Evolutionary conservation across 2,888 invertebrate species (phyloP).

Genomic region (Phrixothrix hirtus): DNA sequence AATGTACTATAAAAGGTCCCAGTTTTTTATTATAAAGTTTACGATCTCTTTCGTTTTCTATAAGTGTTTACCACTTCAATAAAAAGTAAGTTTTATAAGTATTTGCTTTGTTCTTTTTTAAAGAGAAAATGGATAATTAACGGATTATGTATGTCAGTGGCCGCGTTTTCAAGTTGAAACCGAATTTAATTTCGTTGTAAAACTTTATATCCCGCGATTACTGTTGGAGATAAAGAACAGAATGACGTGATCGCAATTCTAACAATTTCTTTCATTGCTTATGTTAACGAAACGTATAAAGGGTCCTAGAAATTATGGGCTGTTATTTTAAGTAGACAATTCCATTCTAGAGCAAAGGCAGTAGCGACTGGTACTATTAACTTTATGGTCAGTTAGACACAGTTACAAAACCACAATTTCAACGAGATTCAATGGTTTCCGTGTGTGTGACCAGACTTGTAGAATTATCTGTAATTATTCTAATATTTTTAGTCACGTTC

Average conservation of each 20-base stretch:
- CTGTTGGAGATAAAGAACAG: neutral
- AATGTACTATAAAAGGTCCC: neutral
- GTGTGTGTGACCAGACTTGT: slow-evolving; percentile 25
- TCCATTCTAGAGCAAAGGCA: slow-evolving; percentile 8
- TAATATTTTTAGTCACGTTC: slow-evolving; percentile 18
- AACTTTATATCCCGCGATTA: slow-evolving; percentile 3
- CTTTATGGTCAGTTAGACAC: slow-evolving; percentile 27
- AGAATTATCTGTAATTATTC: slow-evolving; percentile 18
- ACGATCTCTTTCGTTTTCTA: neutral
- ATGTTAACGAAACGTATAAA: neutral
- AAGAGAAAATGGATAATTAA: slow-evolving; percentile 2
- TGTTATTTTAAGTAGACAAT: slow-evolving; percentile 21
- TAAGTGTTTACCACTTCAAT: neutral
- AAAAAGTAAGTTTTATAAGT: neutral
- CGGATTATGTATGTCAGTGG: slow-evolving; percentile 2
- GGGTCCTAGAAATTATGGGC: neutral
- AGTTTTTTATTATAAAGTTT: neutral
- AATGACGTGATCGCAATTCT: slow-evolving; percentile 1
- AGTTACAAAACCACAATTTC: slow-evolving; percentile 22
- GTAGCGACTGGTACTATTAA: slow-evolving; percentile 16
- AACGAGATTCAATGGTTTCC: slow-evolving; percentile 25
- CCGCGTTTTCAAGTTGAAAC: slow-evolving; percentile 1
- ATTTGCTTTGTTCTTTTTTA: slow-evolving; percentile 1
- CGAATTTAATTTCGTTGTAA: slow-evolving; percentile 6
- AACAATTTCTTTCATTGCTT: neutral